Evolutionary conservation across 2,888 invertebrate species (phyloP).

Genomic region (Brassicogethes aeneus): DNA sequence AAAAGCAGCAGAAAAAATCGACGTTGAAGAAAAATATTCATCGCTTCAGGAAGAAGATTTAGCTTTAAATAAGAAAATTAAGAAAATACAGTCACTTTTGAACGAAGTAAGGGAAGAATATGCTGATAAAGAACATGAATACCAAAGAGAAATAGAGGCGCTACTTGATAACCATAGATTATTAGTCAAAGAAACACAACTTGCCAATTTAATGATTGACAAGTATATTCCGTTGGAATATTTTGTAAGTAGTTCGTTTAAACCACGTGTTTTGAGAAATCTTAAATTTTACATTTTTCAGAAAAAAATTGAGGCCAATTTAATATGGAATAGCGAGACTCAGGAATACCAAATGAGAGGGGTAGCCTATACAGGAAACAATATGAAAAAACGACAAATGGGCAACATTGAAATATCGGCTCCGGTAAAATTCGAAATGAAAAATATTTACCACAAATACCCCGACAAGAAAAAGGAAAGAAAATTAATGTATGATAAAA

Average conservation of each 20-base stretch:
- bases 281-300: slow-evolving; percentile 34
- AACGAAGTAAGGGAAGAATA: slow-evolving; percentile 80
- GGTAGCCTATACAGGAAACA: slow-evolving; percentile 98
- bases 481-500: slow-evolving; percentile 13
- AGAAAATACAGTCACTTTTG: slow-evolving; percentile 78
- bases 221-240: slow-evolving; percentile 91
- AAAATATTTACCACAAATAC: slow-evolving; percentile 37
- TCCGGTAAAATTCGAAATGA: slow-evolving; percentile 31
- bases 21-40: slow-evolving; percentile 92
- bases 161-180: slow-evolving; percentile 88
- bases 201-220: slow-evolving; percentile 85
- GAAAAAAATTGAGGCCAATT: slow-evolving; percentile 82
- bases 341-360: slow-evolving; percentile 98
- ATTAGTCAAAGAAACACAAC: slow-evolving; percentile 79
- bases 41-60: slow-evolving; percentile 90
- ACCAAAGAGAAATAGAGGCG: slow-evolving; percentile 95
- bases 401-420: slow-evolving; percentile 33
- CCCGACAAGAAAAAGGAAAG: slow-evolving; percentile 28
- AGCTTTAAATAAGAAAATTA: slow-evolving; percentile 86
- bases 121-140: slow-evolving; percentile 84
- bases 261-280: too few relatives aligned
- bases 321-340: slow-evolving; percentile 96
- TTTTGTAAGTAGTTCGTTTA: slow-evolving; percentile 49
- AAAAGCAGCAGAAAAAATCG: slow-evolving; percentile 86
- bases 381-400: slow-evolving; percentile 72